Evolutionary conservation across 1,140 invertebrate genomes (phyloP).

Genomic region (Euwallacea fornicatus): DNA sequence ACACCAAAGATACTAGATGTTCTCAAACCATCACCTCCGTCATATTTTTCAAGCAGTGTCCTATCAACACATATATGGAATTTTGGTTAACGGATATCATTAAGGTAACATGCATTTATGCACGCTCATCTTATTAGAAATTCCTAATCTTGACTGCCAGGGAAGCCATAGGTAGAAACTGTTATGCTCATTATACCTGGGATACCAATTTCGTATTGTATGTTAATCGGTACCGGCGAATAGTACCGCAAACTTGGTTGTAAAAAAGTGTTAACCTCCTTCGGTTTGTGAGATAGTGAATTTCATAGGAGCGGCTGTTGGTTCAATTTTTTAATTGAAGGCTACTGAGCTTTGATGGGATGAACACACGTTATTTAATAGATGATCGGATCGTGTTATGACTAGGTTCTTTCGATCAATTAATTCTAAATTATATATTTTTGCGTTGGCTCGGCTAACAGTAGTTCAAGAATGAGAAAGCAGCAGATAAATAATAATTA

Average conservation of each 20-base stretch:
- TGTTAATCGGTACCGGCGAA: conserved; percentile 18
- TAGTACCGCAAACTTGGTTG: conserved; percentile 25
- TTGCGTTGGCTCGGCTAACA: too few relatives aligned
- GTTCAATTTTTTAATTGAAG: not conserved
- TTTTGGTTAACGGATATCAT: not conserved
- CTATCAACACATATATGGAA: not conserved
- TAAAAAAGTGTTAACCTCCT: conserved; percentile 28
- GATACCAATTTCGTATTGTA: conserved; percentile 30
- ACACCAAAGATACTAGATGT: too few relatives aligned
- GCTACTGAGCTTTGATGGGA: conserved; percentile 10
- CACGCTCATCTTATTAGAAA: conserved; percentile 5
- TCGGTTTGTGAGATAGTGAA: conserved; percentile 14
- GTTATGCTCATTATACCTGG: conserved; percentile 27
- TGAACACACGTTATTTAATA: too few relatives aligned
- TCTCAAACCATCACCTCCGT: too few relatives aligned
- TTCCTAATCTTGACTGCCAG: conserved; percentile 4
- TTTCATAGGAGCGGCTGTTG: not conserved
- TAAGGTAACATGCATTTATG: not conserved
- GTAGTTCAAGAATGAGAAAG: too few relatives aligned
- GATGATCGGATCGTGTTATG: too few relatives aligned
- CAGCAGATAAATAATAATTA: too few relatives aligned
- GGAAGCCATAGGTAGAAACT: conserved; percentile 19
- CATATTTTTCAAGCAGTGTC: too few relatives aligned
- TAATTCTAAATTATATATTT: too few relatives aligned
- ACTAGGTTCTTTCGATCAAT: too few relatives aligned